A percentile compares a stretch with the other conserved stretches of the same genome.
phyloP scores from a whole-genome alignment of 2,797 vertebrate genomes.

The Eleutherodactylus coqui region DNA sequence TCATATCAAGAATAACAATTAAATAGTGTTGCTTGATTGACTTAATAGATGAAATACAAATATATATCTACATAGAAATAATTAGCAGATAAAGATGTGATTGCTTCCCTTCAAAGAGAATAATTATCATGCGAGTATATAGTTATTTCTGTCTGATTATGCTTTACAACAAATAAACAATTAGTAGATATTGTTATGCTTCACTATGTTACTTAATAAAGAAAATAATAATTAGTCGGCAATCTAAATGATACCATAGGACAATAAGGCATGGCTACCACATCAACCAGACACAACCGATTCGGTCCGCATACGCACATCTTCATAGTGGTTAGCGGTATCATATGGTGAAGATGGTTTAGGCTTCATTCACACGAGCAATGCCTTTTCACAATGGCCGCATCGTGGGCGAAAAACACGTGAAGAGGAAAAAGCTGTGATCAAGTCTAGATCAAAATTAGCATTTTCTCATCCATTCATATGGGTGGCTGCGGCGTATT shows the following conservation, averaged over 20 bases:
- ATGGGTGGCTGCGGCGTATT: too few relatives aligned
- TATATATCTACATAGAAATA: constrained; percentile 47
- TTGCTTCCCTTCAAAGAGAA: constrained; percentile 42
- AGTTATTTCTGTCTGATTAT: constrained; percentile 48
- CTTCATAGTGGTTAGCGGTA: neutral
- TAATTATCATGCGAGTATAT: constrained; percentile 42
- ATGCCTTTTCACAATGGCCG: too few relatives aligned
- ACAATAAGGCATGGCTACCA: neutral
- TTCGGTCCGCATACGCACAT: neutral
- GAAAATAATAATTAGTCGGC: constrained; percentile 9
- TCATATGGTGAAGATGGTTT: too few relatives aligned
- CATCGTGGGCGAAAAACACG: too few relatives aligned
- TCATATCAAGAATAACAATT: constrained; percentile 45
- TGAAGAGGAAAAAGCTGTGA: too few relatives aligned
- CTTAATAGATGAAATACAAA: constrained; percentile 51
- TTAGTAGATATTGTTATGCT: constrained; percentile 44
- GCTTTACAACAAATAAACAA: constrained; percentile 50
- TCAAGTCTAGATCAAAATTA: too few relatives aligned
- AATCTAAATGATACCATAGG: neutral
- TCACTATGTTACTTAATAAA: constrained; percentile 40
- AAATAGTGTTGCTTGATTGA: constrained; percentile 55
- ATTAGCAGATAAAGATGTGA: constrained; percentile 46
- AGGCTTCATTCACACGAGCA: too few relatives aligned
- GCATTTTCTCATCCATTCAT: too few relatives aligned
- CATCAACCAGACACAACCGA: neutral